These are phyloP conservation scores for Amphipyra tragopoginis DNA, from an alignment of 2,888 invertebrate species.

Conservation along the genomic window DNA sequence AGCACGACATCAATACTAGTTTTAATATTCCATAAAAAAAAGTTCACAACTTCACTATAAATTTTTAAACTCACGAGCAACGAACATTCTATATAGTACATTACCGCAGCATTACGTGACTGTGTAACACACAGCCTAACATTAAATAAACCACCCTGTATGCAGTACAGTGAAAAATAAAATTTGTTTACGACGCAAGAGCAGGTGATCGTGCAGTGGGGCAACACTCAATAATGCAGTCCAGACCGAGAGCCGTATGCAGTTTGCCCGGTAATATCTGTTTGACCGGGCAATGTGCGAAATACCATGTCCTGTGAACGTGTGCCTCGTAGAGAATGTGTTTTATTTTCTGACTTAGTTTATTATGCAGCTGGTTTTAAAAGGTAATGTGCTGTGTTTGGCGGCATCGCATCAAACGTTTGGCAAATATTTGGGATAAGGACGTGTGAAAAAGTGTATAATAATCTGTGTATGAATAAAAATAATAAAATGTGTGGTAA, in stretches of 20 bases:
- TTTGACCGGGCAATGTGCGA: slow-evolving; percentile 20
- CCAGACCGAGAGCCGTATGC: slow-evolving; percentile 20
- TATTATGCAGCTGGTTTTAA: slow-evolving; percentile 31
- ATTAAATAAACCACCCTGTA: slow-evolving; percentile 49
- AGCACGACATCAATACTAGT: slow-evolving; percentile 10
- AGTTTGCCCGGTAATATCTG: slow-evolving; percentile 30
- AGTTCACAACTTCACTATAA: slow-evolving; percentile 17
- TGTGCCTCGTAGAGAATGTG: slow-evolving; percentile 11
- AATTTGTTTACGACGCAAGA: slow-evolving; percentile 48
- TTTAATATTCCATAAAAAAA: slow-evolving; percentile 36
- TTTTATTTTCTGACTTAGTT: slow-evolving; percentile 32
- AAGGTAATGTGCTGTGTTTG: slow-evolving; percentile 12
- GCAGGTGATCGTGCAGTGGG: slow-evolving; percentile 44
- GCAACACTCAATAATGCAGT: slow-evolving; percentile 57
- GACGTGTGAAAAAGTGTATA: no score
- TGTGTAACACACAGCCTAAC: slow-evolving; percentile 34
- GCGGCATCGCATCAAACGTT: slow-evolving; percentile 9
- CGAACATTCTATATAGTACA: slow-evolving; percentile 16
- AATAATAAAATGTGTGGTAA: no score
- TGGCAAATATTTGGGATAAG: slow-evolving; percentile 5
- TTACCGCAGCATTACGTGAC: slow-evolving; percentile 45
- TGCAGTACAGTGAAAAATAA: slow-evolving; percentile 49
- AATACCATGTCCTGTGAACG: slow-evolving; percentile 17
- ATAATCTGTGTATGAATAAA: no score
- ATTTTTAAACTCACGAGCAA: slow-evolving; percentile 22